Base-by-base conservation (phyloP, 2,888 invertebrate genomes). In the Protodeltote pygarga region DNA sequence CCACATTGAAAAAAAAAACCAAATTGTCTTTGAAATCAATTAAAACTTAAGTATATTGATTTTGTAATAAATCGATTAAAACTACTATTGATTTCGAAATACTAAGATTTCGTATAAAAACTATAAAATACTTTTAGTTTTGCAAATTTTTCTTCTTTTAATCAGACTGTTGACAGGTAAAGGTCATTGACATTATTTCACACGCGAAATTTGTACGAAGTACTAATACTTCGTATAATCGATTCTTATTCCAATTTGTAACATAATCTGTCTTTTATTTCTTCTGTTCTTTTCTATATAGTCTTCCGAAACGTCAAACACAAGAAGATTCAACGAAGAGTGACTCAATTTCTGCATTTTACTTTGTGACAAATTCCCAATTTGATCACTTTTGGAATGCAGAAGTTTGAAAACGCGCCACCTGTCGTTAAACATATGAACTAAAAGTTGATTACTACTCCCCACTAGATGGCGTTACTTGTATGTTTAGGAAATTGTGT, bases 261-360 rank as follows among this genome's bases (percentile, higher is more conserved):
- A 3, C 46, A 19, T 24, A 10, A 2, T 10, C 8, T 9, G 2
- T n/a, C 11, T 28, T 15, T 14, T 9, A 5, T 20, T 20, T 6
- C 9, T 15, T 3, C 14, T 6, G 3, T 3, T 2, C 1, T 8
- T 6, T 9, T 9, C 6, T 21, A 31, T 19, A 5, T 27, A 44
- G 23, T 8, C 13, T 1, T 3, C 2, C 3, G 4, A 1, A 25
- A 6, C 19, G 8, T 2, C 3, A n/a, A 1, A 6, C 8, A n/a
- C 14, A 25, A 21, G 13, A 19, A 10, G 0, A 8, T 8, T 5
- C 1, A 9, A 24, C 5, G 23, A 34, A 32, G 10, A 38, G 3
- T 34, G 17, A 25, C 6, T 34, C 57, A 60, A 52, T 71, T 73
- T 73, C 64, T 76, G 80, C 78, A 79, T 81, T 83, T 75, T 70